These are phyloP conservation scores for Odontamblyopus lacepedii DNA, from an alignment of 2,797 vertebrate species.

Conservation along the genomic window DNA sequence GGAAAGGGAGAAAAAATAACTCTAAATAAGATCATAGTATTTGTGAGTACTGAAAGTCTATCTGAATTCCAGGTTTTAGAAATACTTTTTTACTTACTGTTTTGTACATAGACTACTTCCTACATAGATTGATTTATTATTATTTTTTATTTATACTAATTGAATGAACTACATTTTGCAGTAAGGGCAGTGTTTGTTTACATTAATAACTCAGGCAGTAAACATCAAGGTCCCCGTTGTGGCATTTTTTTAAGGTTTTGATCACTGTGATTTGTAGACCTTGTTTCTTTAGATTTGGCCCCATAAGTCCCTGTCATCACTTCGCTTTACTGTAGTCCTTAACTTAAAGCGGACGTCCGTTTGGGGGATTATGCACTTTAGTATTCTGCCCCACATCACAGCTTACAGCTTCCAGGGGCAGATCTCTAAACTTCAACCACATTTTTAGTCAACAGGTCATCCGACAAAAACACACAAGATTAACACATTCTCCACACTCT, in stretches of 20 bases:
- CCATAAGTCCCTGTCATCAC: slow-evolving; percentile 6
- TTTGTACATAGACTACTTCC: neutral
- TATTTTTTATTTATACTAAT: neutral
- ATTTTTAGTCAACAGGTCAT: slow-evolving; percentile 3
- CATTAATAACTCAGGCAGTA: neutral
- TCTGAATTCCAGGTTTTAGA: too few species aligned
- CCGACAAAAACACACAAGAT: slow-evolving; percentile 4
- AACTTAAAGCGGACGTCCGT: neutral
- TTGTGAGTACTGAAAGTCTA: too few species aligned
- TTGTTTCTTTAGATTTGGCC: neutral
- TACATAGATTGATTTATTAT: neutral
- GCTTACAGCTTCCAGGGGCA: slow-evolving; percentile 19
- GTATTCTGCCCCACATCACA: slow-evolving; percentile 35
- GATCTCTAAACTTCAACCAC: slow-evolving; percentile 23
- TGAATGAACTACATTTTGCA: too few species aligned
- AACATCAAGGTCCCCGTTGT: neutral
- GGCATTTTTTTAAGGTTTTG: neutral
- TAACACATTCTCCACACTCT: slow-evolving; percentile 3
- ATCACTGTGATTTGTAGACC: neutral
- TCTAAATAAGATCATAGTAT: too few species aligned
- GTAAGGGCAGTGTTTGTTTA: neutral
- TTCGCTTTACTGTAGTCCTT: neutral
- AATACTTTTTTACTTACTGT: too few species aligned
- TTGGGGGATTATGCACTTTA: slow-evolving; percentile 21
- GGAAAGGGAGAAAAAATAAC: neutral